These are phyloP conservation scores for Conus canariensis DNA, from an alignment of 2,888 invertebrate genomes.

Conservation along the genomic window DNA sequence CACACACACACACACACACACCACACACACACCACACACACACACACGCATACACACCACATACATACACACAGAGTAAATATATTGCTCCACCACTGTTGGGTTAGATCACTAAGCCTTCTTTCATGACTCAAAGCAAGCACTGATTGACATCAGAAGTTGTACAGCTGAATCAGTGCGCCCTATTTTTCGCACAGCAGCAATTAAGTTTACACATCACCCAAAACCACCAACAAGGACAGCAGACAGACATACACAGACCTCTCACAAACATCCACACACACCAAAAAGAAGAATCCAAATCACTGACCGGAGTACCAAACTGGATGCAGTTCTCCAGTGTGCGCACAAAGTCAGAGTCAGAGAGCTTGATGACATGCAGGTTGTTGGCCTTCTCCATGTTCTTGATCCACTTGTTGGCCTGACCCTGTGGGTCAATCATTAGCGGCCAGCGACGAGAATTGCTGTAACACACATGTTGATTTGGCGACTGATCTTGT, in stretches of 20 bases:
- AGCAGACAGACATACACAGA: too few relatives aligned
- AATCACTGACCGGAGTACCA: slow-evolving; percentile 77
- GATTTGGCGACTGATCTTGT: not conserved
- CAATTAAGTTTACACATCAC: too few relatives aligned
- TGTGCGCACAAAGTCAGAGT: slow-evolving; percentile 87
- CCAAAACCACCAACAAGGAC: too few relatives aligned
- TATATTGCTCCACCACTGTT: not conserved
- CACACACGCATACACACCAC: not conserved
- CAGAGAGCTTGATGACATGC: slow-evolving; percentile 88
- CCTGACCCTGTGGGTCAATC: slow-evolving; percentile 84
- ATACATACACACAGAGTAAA: not conserved
- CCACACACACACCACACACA: too few relatives aligned
- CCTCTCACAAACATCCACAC: too few relatives aligned
- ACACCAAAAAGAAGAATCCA: not conserved
- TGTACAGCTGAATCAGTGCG: too few relatives aligned
- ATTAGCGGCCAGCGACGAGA: slow-evolving; percentile 79
- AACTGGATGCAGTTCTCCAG: slow-evolving; percentile 80
- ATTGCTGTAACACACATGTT: slow-evolving; percentile 66
- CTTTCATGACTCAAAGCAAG: not conserved
- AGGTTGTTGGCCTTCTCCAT: slow-evolving; percentile 93
- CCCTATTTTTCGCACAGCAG: too few relatives aligned
- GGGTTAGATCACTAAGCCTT: not conserved
- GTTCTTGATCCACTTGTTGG: slow-evolving; percentile 95
- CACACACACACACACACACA: not conserved
- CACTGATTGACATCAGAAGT: too few relatives aligned